These are phyloP conservation scores for Prochilodus magdalenae DNA, from an alignment of 2,113 vertebrate species.

Conservation along the genomic window DNA sequence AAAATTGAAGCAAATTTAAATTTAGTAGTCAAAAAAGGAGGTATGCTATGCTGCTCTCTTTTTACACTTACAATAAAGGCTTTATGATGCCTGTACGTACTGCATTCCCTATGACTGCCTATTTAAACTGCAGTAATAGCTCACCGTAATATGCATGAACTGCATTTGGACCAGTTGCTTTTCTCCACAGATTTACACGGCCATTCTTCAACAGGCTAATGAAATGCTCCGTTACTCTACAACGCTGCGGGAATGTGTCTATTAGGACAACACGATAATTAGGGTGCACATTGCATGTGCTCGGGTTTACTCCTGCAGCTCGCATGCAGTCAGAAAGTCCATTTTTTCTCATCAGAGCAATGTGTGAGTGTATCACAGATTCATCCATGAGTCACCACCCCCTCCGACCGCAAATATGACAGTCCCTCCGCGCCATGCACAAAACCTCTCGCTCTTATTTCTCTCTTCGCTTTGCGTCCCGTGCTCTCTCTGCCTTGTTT, in stretches of 20 bases:
- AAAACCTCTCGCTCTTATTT: constrained; percentile 43
- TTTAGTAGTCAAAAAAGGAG: too few species aligned
- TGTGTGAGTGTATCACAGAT: constrained; percentile 60
- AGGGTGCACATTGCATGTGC: background rate
- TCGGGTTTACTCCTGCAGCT: background rate
- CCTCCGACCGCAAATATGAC: constrained; percentile 68
- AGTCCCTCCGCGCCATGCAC: constrained; percentile 59
- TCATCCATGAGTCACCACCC: constrained; percentile 40
- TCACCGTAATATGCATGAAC: too few species aligned
- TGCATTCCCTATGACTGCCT: too few species aligned
- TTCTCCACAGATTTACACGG: background rate
- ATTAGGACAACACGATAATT: background rate
- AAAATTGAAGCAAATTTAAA: too few species aligned
- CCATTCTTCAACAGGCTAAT: background rate
- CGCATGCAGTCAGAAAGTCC: background rate
- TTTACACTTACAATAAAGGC: too few species aligned
- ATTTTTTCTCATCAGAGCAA: constrained; percentile 57
- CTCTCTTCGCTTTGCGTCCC: background rate
- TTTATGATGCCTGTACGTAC: too few species aligned
- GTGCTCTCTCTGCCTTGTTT: constrained; percentile 27
- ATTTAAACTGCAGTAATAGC: too few species aligned
- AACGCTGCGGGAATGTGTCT: background rate
- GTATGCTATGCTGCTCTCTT: too few species aligned
- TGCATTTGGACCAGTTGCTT: background rate
- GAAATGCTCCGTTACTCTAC: background rate